Evolutionary conservation across 2,888 invertebrate species (phyloP).

Genomic region (Abrostola tripartita): DNA sequence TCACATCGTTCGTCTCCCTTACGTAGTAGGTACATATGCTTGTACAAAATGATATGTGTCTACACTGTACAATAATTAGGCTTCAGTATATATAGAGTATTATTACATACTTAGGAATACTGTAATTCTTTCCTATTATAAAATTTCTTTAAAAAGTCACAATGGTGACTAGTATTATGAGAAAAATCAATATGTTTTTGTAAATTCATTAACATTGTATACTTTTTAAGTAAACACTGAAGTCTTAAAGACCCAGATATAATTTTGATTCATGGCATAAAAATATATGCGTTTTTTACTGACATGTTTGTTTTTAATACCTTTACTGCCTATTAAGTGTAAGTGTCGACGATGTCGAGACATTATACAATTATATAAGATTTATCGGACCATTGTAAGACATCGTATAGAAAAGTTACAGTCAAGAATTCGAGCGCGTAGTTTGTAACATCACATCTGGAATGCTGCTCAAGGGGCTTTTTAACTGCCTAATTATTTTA

Average conservation of each 20-base stretch:
- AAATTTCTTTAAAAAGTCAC: constrained; percentile 46
- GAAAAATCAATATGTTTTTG: constrained; percentile 51
- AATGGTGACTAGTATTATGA: constrained; percentile 49
- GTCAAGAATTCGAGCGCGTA: constrained; percentile 33
- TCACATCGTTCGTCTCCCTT: constrained; percentile 51
- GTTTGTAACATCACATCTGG: constrained; percentile 14
- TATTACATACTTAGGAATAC: constrained; percentile 57
- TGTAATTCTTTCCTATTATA: constrained; percentile 54
- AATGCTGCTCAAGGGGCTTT: not conserved
- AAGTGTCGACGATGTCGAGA: constrained; percentile 21
- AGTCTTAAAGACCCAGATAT: constrained; percentile 54
- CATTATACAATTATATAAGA: constrained; percentile 3
- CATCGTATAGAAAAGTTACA: constrained; percentile 33
- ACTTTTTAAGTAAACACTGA: constrained; percentile 54
- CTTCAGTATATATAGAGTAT: constrained; percentile 51
- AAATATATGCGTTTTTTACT: constrained; percentile 55
- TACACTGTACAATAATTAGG: constrained; percentile 58
- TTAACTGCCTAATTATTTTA: not conserved
- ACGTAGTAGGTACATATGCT: constrained; percentile 49
- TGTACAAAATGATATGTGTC: constrained; percentile 62
- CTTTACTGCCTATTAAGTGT: constrained; percentile 40
- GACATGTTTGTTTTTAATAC: constrained; percentile 55
- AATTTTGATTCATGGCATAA: constrained; percentile 56
- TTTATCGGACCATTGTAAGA: constrained; percentile 21
- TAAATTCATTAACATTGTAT: constrained; percentile 56